Base-by-base conservation (phyloP, 2,797 vertebrate genomes). In the Coluber constrictor region DNA sequence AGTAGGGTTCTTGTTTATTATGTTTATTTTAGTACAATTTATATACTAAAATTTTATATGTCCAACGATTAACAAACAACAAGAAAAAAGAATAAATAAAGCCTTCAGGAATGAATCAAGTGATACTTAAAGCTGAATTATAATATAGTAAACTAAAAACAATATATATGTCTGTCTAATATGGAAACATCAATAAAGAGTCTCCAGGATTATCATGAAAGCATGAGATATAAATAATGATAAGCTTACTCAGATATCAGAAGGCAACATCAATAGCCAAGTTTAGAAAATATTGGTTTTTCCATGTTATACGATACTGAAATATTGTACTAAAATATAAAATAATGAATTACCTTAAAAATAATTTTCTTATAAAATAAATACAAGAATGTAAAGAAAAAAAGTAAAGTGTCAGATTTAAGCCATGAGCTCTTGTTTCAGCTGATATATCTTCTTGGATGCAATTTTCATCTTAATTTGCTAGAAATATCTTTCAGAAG, bases 401-500 rank as follows among this genome's bases (percentile, higher is more conserved):
- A 88, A 59, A 47, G 6, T 74, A 2, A 79, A 83, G 37, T 83
- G 10, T 83, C 74, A 47, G 37, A 83, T 83, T 83, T 83, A 83
- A 47, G 10, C 43, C 9, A 83, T 12, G 74, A 83, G 74, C 79
- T 83, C 23, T 37, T 86, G 54, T 27, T 23, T 92, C 94, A 25
- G 88, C 23, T 7, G 90, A 86, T 90, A 56, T 88, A 70, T 92
- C 90, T 56, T 92, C 79, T 91, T 66, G 61, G 43, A 74, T 94
- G 90, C 93, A 92, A 47, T 51, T 90, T 79, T 97, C 93, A 96
- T 90, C 95, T 96, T 60, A 97, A 95, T 95, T 93, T 98, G 95
- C 89, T 96, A 55, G 96, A 95, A 90, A 98, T 97, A 95, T 98
- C 98, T 95, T 98, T 98, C 94, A 98, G 96, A 90, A 98, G 97